Percentiles rank a stretch among this genome's conserved stretches.
These are phyloP conservation scores for Diadromus collaris DNA, from an alignment of 2,888 invertebrate species.

Conservation along the genomic window DNA sequence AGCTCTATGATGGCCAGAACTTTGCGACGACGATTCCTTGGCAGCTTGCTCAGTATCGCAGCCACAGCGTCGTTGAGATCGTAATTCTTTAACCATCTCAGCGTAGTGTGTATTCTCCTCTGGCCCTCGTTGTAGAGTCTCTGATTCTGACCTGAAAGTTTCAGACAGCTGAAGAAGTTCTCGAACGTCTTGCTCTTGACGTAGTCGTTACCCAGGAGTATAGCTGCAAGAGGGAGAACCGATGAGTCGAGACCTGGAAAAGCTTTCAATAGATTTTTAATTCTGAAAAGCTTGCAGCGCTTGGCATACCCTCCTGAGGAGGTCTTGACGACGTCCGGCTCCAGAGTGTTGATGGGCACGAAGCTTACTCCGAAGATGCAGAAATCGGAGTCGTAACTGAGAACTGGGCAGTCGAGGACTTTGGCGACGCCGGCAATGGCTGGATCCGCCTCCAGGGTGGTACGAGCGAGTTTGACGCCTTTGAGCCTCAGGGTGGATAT, in stretches of 20 bases:
- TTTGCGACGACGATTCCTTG: constrained; percentile 81
- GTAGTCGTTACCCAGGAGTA: constrained; percentile 95
- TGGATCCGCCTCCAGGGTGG: constrained; percentile 95
- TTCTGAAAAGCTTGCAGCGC: constrained; percentile 87
- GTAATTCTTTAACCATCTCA: constrained; percentile 89
- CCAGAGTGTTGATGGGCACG: constrained; percentile 88
- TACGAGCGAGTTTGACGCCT: constrained; percentile 85
- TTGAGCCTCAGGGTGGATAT: constrained; percentile 85
- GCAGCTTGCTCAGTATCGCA: constrained; percentile 85
- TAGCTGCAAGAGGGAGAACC: constrained; percentile 89
- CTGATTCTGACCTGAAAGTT: constrained; percentile 80
- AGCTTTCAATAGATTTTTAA: constrained; percentile 85
- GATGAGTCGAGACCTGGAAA: constrained; percentile 86
- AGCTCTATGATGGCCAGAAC: constrained; percentile 83
- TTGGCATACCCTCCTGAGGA: constrained; percentile 78
- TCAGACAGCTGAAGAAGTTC: constrained; percentile 86
- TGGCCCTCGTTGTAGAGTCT: constrained; percentile 83
- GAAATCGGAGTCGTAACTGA: constrained; percentile 97
- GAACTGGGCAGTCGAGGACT: constrained; percentile 89
- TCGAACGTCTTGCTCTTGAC: constrained; percentile 86
- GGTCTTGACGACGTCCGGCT: constrained; percentile 78
- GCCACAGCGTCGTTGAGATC: constrained; percentile 86
- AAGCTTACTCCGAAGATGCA: constrained; percentile 92
- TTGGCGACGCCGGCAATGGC: constrained; percentile 92
- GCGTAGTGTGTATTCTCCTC: constrained; percentile 85